Base-by-base conservation (phyloP, 2,797 vertebrate species). In the Darevskia mixta region DNA sequence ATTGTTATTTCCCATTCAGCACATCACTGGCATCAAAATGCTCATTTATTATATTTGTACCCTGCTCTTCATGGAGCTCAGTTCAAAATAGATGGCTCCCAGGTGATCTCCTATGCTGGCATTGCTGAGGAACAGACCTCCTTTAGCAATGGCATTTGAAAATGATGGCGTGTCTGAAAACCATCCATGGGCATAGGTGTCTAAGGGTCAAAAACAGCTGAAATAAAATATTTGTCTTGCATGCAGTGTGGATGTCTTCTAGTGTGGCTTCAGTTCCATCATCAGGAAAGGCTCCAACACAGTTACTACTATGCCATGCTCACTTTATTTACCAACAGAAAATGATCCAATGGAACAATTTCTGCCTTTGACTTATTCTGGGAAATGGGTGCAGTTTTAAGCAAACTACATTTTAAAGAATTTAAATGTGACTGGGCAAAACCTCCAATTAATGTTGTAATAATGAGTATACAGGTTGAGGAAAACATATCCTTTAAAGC, bases 391-490 rank as follows among this genome's bases (percentile, higher is more conserved):
- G 79, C 18, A 80, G 8, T 38, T 88, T 73, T 58, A 88, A 86
- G 6, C n/a, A 83, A 81, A 55, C 1, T 2, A 0, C 25, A 11
- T 35, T 83, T 64, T 20, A 58, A 2, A 0, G 69, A 82, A 86
- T 49, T 71, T 15, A 83, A 49, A 18, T 2, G 88, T 7, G 15
- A 25, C 81, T 79, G 86, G 49, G 2, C 87, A 72, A 81, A 38
- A 82, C 18, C 32, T 73, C 89, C 93, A 92, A 86, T 87, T 91
- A n/a, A 49, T 75, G 55, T 11, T 43, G 73, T 89, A 72, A 66
- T 87, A 82, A 91, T 58, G 3, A 75, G 20, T 91, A 90, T 78
- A 49, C 78, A 93, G 90, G 20, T 15, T 92, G 88, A 88, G 95
- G 93, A 88, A 38, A 80, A 76, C 66, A 76, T 77, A 72, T 86